Conservation (phyloP, 2,888 invertebrate species). For the Poecilus cupreus region DNA sequence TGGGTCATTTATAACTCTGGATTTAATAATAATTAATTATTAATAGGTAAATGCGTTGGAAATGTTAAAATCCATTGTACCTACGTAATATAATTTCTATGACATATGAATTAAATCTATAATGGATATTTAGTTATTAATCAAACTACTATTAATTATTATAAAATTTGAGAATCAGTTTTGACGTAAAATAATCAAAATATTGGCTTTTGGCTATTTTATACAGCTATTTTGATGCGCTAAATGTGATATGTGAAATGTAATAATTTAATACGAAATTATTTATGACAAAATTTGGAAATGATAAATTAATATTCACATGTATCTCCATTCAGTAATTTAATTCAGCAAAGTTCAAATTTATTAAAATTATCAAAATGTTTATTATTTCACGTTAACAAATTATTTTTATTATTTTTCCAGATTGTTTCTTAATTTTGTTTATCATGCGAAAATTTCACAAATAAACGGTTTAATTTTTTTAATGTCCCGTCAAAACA, state of each 20-base stretch:
- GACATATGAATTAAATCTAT: background rate
- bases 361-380: background rate
- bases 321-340: background rate
- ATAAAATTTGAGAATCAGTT: background rate
- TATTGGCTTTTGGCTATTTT: background rate
- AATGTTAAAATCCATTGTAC: background rate
- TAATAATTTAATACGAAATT: background rate
- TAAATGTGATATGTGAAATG: background rate
- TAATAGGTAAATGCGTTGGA: background rate
- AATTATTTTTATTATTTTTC: no score
- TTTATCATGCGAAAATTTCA: background rate
- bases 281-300: background rate
- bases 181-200: background rate
- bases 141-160: background rate
- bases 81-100: background rate
- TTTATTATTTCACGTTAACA: background rate
- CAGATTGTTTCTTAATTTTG: no score
- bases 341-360: no score
- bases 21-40: background rate
- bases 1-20: background rate
- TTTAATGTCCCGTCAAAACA: conserved; percentile 42
- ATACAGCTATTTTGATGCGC: background rate
- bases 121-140: background rate
- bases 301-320: background rate
- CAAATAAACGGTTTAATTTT: conserved; percentile 19